Evolutionary conservation across 1,140 invertebrate species (phyloP), one percentile per base, ranked within the genome.

Genomic region (Aphelinus certus): DNA sequence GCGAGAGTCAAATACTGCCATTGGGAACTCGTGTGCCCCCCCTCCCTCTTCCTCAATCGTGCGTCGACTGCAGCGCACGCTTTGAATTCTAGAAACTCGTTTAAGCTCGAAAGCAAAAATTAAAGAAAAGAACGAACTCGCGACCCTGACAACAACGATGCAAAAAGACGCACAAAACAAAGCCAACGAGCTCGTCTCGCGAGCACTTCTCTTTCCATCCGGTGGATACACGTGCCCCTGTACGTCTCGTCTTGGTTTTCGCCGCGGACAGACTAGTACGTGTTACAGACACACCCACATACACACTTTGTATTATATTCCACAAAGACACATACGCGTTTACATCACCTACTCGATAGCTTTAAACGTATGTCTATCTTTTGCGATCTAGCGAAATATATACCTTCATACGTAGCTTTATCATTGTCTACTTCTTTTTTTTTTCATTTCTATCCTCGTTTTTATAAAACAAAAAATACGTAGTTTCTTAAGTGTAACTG

Each of bases 231-330:
- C 51, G 51, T 53, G 51, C 51, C 51, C 9, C 51, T 53, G 51
- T 53, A 4, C 4, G 4, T 9, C 51, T 53, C 9, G 4, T 53
- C 9, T 9, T 53, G 4, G 9, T 53, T 0, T 53, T 53, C 9
- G 4, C 51, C 51, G 4, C 51, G 51, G 51, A 4, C 51, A 26
- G 26, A 26, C 26, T 26, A 26, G 26, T 26, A 26, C 26, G 26
- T 26, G 49, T 71, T 26, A 48, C 4, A 63, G 63, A 63, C 64
- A 47, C 73, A 64, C 48, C 5, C 61, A 75, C 49, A 64, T 60
- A 70, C 56, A 76, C 69, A 76, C 75, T 46, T 76, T 76, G 75
- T 76, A 76, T 76, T 76, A 76, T 76, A 76, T 76, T 76, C 69
- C 75, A 76, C 75, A 62, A 49, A 72, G 43, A 51, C 53, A 6